Evolutionary conservation across 2,888 invertebrate genomes (phyloP).

Genomic region (Dascillus cervinus): DNA sequence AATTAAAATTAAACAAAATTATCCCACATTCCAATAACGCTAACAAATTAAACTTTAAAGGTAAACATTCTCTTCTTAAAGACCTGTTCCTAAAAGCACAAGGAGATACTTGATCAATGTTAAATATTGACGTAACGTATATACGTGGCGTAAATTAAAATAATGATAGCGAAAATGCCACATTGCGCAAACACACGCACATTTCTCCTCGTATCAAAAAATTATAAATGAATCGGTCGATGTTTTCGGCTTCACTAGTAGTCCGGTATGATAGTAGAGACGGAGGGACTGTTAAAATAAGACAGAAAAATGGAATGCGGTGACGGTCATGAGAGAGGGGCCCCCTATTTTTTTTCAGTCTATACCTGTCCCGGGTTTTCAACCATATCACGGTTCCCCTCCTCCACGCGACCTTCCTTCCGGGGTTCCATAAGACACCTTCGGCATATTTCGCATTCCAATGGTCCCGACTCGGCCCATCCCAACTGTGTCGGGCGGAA

Average conservation of each 20-base stretch:
- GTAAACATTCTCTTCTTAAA: too few species aligned
- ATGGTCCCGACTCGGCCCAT: slow-evolving; percentile 1
- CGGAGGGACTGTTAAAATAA: slow-evolving; percentile 1
- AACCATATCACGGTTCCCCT: slow-evolving; percentile 13
- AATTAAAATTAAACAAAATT: not conserved
- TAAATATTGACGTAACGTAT: not conserved
- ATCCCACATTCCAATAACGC: not conserved
- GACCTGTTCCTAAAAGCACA: too few species aligned
- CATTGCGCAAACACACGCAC: not conserved
- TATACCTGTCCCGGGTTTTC: too few species aligned
- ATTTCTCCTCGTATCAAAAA: not conserved
- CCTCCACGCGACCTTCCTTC: slow-evolving; percentile 24
- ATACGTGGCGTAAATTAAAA: not conserved
- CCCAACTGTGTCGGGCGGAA: not conserved
- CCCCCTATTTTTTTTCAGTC: not conserved
- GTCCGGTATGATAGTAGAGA: not conserved
- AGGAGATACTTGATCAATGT: too few species aligned
- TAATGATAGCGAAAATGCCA: too few species aligned
- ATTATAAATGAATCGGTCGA: not conserved
- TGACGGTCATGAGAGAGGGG: slow-evolving; percentile 21
- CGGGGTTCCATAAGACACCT: slow-evolving; percentile 24
- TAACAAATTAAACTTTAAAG: not conserved
- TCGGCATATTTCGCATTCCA: slow-evolving; percentile 6
- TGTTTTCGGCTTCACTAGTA: not conserved
- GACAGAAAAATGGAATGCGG: slow-evolving; percentile 24